phyloP scores from a whole-genome alignment of 2,113 vertebrate species.

The Thamnophis sirtalis region DNA sequence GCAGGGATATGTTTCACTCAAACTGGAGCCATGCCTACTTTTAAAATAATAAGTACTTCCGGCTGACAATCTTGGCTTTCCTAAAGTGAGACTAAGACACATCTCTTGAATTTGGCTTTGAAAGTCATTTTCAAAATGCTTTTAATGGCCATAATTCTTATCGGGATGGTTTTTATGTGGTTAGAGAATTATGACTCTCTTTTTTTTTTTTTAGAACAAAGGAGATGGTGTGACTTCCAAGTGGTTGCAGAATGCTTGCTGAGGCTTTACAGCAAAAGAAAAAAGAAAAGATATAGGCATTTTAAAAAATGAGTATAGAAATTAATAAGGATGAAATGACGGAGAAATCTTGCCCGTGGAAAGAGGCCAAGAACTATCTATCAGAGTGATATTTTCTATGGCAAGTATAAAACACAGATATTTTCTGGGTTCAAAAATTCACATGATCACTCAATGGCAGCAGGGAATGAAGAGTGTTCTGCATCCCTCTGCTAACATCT shows the following conservation, averaged over 20 bases:
- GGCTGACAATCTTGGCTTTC: neutral
- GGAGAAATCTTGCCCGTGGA: neutral
- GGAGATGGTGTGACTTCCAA: neutral
- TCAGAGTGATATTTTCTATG: neutral
- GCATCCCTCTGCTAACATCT: neutral
- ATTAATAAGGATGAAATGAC: neutral
- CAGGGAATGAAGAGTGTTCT: neutral
- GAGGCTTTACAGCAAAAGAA: neutral
- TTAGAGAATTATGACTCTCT: neutral
- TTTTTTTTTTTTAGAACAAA: neutral
- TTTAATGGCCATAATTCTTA: neutral
- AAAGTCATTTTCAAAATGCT: neutral
- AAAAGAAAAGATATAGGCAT: neutral
- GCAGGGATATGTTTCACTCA: neutral
- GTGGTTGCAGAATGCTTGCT: neutral
- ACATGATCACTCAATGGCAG: neutral
- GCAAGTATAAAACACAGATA: neutral
- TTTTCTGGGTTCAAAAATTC: neutral
- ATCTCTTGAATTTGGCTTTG: neutral
- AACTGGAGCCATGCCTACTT: neutral
- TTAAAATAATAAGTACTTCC: neutral
- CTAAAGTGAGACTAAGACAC: neutral
- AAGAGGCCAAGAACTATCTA: neutral
- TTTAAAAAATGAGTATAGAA: neutral
- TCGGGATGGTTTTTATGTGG: neutral